A percentile compares a stretch with the other conserved stretches of the same genome.
phyloP scores from a whole-genome alignment of 2,797 vertebrate genomes.

The Eulemur coronatus region DNA sequence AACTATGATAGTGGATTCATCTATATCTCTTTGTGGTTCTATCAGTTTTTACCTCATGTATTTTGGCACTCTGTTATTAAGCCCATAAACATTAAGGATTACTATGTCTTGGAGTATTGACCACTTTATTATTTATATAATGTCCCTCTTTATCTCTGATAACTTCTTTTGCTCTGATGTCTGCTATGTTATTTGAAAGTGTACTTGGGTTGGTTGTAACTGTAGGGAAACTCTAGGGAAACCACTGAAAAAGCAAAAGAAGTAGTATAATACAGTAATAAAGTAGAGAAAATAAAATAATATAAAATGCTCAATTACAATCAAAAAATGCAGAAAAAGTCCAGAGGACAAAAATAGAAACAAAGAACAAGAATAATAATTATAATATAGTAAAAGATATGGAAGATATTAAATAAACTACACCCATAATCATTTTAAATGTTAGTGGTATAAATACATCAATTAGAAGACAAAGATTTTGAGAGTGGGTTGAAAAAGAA shows the following conservation, averaged over 20 bases:
- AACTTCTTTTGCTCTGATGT: not conserved
- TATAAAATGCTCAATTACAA: not conserved
- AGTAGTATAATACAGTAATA: not conserved
- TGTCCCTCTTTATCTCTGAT: not conserved
- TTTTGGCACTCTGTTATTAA: not conserved
- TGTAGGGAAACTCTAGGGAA: not conserved
- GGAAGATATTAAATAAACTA: not conserved
- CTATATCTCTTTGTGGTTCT: not conserved
- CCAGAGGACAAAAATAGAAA: not conserved
- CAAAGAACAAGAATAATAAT: not conserved
- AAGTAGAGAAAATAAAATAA: not conserved
- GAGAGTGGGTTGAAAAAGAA: not conserved
- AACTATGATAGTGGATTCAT: not conserved
- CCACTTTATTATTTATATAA: not conserved
- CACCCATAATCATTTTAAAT: not conserved
- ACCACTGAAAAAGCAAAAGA: not conserved
- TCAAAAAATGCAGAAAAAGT: not conserved
- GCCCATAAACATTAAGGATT: not conserved
- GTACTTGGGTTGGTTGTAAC: not conserved
- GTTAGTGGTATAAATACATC: not conserved
- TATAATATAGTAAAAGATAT: not conserved
- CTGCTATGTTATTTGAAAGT: not conserved
- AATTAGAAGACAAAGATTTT: not conserved
- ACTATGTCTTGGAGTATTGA: not conserved
- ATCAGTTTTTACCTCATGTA: not conserved